These are phyloP conservation scores for Resseliella maxima DNA, from an alignment of 2,888 invertebrate genomes.

Conservation along the genomic window DNA sequence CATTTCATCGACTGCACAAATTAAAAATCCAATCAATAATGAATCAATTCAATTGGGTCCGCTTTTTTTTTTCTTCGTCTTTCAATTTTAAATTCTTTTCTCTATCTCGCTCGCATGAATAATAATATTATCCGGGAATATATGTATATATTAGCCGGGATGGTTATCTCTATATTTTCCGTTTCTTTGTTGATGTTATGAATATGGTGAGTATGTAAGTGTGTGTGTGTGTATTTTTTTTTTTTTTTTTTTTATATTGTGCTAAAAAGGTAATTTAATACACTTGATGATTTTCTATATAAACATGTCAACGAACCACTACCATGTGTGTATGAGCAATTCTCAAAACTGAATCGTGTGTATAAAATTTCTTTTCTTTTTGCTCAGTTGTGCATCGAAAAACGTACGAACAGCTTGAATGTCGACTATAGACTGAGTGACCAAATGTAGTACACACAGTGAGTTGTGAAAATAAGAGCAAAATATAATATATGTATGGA, in stretches of 20 bases:
- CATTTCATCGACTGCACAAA: conserved; percentile 3
- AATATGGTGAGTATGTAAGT: neutral
- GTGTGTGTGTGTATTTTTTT: neutral
- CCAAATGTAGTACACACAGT: conserved; percentile 56
- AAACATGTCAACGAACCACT: conserved; percentile 45
- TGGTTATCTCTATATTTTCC: conserved; percentile 15
- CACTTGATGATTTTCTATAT: conserved; percentile 38
- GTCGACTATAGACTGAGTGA: conserved; percentile 58
- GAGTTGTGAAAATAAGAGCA: conserved; percentile 53
- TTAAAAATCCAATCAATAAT: neutral
- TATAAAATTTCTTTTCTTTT: conserved; percentile 43
- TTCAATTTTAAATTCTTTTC: neutral
- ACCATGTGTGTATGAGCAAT: conserved; percentile 36
- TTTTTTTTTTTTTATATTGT: neutral
- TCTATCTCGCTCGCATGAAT: neutral
- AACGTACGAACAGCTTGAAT: conserved; percentile 57
- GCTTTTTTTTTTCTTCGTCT: neutral
- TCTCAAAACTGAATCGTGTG: conserved; percentile 44
- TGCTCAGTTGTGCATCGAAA: conserved; percentile 54
- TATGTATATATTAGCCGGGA: neutral
- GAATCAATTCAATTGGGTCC: too few relatives aligned
- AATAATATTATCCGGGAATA: neutral
- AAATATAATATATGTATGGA: conserved; percentile 54
- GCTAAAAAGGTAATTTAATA: conserved; percentile 35
- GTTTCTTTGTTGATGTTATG: conserved; percentile 17